Conservation (phyloP, 2,888 invertebrate species). For the Polyommatus iphigenia region DNA sequence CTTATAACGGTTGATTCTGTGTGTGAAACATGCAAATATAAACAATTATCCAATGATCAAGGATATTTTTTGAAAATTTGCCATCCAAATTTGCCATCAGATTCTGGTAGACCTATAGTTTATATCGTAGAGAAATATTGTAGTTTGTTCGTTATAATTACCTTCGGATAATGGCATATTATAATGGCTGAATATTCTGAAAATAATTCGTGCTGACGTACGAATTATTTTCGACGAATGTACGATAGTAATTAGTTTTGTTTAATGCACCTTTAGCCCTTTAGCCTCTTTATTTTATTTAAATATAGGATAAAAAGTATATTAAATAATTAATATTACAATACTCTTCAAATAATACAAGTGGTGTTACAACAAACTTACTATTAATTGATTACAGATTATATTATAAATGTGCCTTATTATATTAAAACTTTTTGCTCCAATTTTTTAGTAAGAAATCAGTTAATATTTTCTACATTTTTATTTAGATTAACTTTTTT, state of each 20-base stretch:
- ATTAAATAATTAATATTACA: background rate
- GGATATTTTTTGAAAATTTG: no score
- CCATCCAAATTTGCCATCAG: no score
- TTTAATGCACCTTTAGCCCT: background rate
- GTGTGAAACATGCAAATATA: no score
- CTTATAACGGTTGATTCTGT: no score
- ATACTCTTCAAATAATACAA: slow-evolving; percentile 1
- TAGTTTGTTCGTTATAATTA: no score
- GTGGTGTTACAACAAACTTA: background rate
- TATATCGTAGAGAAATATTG: no score
- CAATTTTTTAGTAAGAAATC: background rate
- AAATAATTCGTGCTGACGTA: background rate
- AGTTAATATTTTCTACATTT: background rate
- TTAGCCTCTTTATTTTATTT: background rate
- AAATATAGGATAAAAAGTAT: background rate
- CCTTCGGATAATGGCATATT: background rate
- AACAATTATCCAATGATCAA: no score
- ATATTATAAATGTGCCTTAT: background rate
- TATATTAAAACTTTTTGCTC: background rate
- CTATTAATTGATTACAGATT: background rate
- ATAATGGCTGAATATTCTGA: background rate
- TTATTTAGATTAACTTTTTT: background rate
- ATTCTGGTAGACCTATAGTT: no score
- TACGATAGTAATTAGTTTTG: background rate
- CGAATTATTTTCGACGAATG: no score